Evolutionary conservation across 1,140 invertebrate genomes (phyloP), one percentile per base, ranked within the genome.

Genomic region (Orchestia grillus): DNA sequence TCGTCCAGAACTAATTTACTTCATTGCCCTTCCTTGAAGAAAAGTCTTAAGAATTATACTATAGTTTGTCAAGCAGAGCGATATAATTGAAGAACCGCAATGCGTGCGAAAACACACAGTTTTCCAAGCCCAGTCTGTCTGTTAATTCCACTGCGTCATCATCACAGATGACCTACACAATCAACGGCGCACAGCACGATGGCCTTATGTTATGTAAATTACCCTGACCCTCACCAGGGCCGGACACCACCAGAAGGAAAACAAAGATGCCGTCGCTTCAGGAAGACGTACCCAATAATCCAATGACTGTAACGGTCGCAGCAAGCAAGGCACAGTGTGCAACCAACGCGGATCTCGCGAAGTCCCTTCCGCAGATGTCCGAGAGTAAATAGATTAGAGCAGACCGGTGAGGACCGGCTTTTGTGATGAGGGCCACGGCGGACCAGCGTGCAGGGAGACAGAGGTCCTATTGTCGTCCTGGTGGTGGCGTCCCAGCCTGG

Each of bases 351-450:
- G 62, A 77, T 77, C 28, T 77, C 62, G 11, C 36, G 62, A 41
- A 42, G 43, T 90, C 88, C 88, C 43, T 42, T 90, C n/a, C 88
- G 88, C n/a, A 44, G 88, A 41, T 41, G n/a, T 42, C 41, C n/a
- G 88, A 41, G 15, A 90, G 41, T 47, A 94, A 94, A 45, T 44
- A 94, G 92, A 94, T 94, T 94, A 94, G 92, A 44, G 44, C 3
- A 94, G 92, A 44, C 40, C 44, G 44, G 92, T 19, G 92, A 11
- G 92, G 43, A 42, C 92, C 40, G 6, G 28, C 41, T 44, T 47
- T 94, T 94, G 92, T 94, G 44, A 19, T 15, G 19, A n/a, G 11
- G 44, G 43, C 88, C 88, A 94, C 43, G 41, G 43, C 0, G 47
- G 92, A 47, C 23, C 23, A n/a, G 92, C 92, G 36, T 94, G 44